Conservation (phyloP, 2,113 vertebrate genomes). For the Nothocercus nigrocapillus region DNA sequence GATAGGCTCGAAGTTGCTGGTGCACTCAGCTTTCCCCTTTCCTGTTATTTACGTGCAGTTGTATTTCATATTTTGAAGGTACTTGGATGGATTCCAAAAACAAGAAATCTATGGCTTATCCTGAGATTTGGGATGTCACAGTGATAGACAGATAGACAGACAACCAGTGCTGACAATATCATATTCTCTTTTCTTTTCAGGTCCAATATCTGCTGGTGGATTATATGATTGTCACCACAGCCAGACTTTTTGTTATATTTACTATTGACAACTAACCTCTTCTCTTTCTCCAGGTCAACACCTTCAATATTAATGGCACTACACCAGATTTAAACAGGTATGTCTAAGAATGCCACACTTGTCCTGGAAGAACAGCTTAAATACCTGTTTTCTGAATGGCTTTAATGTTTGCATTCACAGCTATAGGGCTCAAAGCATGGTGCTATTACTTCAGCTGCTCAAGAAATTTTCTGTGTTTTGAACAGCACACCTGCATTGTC, state of each 20-base stretch:
- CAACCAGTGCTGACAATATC: background rate
- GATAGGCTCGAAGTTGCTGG: rapidly evolving
- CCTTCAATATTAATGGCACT: background rate
- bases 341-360: background rate
- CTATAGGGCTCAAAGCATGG: background rate
- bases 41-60: background rate
- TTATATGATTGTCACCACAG: background rate
- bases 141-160: background rate
- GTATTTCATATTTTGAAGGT: background rate
- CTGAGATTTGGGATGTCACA: background rate
- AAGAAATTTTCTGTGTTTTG: background rate
- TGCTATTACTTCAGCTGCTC: background rate
- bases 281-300: background rate
- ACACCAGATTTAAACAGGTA: background rate
- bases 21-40: background rate
- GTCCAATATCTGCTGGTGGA: background rate
- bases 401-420: background rate
- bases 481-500: background rate
- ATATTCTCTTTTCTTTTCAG: background rate
- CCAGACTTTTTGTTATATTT: background rate
- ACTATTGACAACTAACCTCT: background rate
- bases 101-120: background rate
- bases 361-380: background rate
- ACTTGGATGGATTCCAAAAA: background rate
- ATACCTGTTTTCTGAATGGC: background rate